Percentiles rank a stretch among this genome's conserved stretches.
These are phyloP conservation scores for Drosophila affinis DNA, from an alignment of 2,888 invertebrate genomes.

Conservation along the genomic window DNA sequence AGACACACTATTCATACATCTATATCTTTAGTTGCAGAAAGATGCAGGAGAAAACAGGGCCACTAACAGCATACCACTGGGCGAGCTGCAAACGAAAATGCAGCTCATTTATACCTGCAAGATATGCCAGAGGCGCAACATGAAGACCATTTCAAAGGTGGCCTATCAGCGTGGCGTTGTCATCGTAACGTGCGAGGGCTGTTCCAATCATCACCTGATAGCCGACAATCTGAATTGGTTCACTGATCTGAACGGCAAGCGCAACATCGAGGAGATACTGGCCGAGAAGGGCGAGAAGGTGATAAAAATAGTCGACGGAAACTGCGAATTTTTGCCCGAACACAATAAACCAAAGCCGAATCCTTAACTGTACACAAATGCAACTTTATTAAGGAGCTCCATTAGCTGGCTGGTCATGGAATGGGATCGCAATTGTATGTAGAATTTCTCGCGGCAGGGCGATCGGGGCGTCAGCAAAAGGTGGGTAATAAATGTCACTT, in stretches of 20 bases:
- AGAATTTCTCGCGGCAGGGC: conserved; percentile 56
- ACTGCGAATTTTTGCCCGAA: conserved; percentile 56
- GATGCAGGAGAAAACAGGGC: conserved; percentile 21
- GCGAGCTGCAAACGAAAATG: conserved; percentile 85
- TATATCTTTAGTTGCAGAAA: not conserved
- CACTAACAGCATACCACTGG: conserved; percentile 62
- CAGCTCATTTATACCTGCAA: conserved; percentile 94
- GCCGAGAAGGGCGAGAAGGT: conserved; percentile 94
- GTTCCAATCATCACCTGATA: conserved; percentile 95
- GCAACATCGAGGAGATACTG: conserved; percentile 96
- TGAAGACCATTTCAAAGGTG: conserved; percentile 92
- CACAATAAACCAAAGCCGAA: conserved; percentile 11
- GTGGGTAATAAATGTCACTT: conserved; percentile 55
- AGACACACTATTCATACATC: not conserved
- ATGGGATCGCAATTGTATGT: conserved; percentile 25
- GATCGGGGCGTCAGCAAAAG: conserved; percentile 53
- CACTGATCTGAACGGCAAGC: conserved; percentile 89
- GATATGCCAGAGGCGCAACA: conserved; percentile 91
- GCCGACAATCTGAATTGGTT: conserved; percentile 99
- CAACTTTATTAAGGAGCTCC: conserved; percentile 67
- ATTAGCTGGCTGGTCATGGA: conserved; percentile 20
- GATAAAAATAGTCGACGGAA: conserved; percentile 83
- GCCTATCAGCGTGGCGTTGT: conserved; percentile 96
- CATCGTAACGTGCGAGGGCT: conserved; percentile 94
- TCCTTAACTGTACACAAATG: conserved; percentile 62